Conservation (phyloP, 2,888 invertebrate genomes). For the Bedellia somnulentella region DNA sequence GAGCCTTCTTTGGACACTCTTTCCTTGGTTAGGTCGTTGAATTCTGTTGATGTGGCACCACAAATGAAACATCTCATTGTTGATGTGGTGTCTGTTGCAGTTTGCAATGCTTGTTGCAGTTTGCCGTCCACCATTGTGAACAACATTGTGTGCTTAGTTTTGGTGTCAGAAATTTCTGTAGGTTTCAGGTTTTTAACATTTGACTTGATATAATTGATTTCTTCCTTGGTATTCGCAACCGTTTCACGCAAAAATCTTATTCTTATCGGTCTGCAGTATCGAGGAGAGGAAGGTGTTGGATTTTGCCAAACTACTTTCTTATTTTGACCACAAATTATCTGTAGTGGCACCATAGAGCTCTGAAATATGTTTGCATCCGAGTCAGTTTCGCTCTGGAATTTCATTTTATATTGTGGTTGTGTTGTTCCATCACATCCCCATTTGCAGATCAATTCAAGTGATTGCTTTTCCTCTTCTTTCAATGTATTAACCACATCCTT, state of each 20-base stretch:
- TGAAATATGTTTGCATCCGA: no score
- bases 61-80: slow-evolving; percentile 17
- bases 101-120: slow-evolving; percentile 7
- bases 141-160: slow-evolving; percentile 8
- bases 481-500: no score
- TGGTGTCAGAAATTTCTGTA: neutral
- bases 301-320: no score
- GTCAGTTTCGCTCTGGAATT: no score
- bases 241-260: neutral
- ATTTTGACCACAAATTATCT: no score
- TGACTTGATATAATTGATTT: neutral
- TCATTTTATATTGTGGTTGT: no score
- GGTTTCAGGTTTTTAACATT: neutral
- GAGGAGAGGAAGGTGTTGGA: no score
- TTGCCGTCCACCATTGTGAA: no score
- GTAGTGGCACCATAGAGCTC: no score
- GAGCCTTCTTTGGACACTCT: neutral
- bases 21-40: slow-evolving; percentile 11
- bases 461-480: no score
- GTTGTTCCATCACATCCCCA: no score
- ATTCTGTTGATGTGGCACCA: slow-evolving; percentile 14
- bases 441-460: no score
- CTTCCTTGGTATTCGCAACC: neutral
- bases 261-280: neutral
- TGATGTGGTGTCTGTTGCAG: slow-evolving; percentile 8